Conservation (phyloP, 2,113 vertebrate species). For the Neodon shergylaensis region DNA sequence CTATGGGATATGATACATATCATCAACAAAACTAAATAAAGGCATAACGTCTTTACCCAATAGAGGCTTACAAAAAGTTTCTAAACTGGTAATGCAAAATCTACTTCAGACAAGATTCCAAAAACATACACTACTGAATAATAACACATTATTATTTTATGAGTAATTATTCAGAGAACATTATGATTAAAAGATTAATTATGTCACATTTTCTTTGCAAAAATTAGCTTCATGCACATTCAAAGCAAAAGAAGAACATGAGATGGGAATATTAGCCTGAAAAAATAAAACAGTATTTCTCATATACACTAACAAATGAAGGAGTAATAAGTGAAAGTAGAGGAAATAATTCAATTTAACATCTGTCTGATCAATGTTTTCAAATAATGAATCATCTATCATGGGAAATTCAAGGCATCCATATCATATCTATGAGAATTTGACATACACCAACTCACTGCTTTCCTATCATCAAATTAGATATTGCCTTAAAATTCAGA, state of each 20-base stretch:
- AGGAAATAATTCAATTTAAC: constrained; percentile 67
- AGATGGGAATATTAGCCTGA: constrained; percentile 26
- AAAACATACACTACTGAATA: constrained; percentile 66
- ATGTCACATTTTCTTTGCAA: constrained; percentile 56
- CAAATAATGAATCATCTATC: constrained; percentile 52
- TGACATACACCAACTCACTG: background rate
- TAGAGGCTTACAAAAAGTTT: background rate
- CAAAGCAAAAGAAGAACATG: constrained; percentile 33
- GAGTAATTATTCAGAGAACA: constrained; percentile 56
- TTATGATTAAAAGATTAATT: constrained; percentile 69
- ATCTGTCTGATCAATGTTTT: constrained; percentile 38
- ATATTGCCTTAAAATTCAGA: constrained; percentile 28
- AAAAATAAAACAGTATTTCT: constrained; percentile 49
- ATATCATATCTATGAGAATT: constrained; percentile 7
- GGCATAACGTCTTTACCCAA: background rate
- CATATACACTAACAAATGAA: constrained; percentile 45
- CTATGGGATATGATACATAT: background rate
- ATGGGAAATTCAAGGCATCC: background rate
- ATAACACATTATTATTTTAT: constrained; percentile 65
- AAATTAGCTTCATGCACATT: constrained; percentile 54
- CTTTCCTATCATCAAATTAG: constrained; percentile 27
- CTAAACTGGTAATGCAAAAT: background rate
- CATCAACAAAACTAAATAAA: constrained; percentile 21
- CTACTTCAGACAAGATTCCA: constrained; percentile 45
- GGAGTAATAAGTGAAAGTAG: constrained; percentile 8